phyloP scores from a whole-genome alignment of 2,888 invertebrate species.

The Xylophagus ater region DNA sequence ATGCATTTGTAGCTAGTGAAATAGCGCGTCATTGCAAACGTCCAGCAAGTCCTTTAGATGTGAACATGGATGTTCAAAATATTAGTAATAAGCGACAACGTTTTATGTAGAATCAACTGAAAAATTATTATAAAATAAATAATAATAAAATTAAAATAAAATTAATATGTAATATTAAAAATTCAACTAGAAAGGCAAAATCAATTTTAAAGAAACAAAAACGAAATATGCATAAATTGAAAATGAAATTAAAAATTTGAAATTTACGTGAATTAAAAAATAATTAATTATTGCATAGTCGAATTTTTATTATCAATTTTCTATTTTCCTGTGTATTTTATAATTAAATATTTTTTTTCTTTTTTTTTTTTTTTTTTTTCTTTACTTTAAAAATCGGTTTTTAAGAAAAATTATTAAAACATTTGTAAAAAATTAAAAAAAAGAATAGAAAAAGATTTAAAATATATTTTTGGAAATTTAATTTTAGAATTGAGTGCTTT shows the following conservation, averaged over 20 bases:
- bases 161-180: conserved; percentile 2
- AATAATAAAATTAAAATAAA: background rate
- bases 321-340: too few species aligned
- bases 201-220: background rate
- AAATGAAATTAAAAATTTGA: background rate
- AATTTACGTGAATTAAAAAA: conserved; percentile 1
- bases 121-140: background rate
- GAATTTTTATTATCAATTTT: too few species aligned
- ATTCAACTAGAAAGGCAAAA: background rate
- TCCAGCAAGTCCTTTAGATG: conserved; percentile 56
- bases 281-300: too few species aligned
- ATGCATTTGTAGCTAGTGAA: conserved; percentile 61
- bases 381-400: too few species aligned
- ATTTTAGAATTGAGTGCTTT: too few species aligned
- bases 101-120: conserved; percentile 46
- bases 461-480: too few species aligned
- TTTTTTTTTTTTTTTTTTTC: too few species aligned
- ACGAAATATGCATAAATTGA: background rate
- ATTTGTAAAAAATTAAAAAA: too few species aligned
- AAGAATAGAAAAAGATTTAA: too few species aligned
- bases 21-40: conserved; percentile 62
- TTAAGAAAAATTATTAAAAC: too few species aligned
- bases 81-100: conserved; percentile 58
- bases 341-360: too few species aligned
- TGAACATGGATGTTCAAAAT: conserved; percentile 67